Evolutionary conservation across 2,888 invertebrate genomes (phyloP).

Genomic region (Pseudanteris insignis): DNA sequence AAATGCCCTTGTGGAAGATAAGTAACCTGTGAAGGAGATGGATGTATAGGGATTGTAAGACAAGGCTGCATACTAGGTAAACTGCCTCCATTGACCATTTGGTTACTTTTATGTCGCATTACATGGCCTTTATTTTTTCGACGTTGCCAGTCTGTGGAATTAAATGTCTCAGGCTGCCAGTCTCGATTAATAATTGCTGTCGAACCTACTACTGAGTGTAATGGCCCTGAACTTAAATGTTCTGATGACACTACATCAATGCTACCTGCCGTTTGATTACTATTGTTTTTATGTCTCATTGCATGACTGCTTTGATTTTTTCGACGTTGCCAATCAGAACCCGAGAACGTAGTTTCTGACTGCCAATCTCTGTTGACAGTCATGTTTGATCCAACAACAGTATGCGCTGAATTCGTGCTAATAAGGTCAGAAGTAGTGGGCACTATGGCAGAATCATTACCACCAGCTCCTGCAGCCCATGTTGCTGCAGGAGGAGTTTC

Average conservation of each 20-base stretch:
- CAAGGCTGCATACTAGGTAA: slow-evolving; percentile 57
- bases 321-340: slow-evolving; percentile 53
- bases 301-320: slow-evolving; percentile 56
- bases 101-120: slow-evolving; percentile 61
- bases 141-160: slow-evolving; percentile 54
- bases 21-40: slow-evolving; percentile 50
- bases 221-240: slow-evolving; percentile 51
- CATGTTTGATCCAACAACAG: slow-evolving; percentile 65
- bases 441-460: slow-evolving; percentile 18
- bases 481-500: slow-evolving; percentile 71
- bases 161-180: slow-evolving; percentile 48
- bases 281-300: slow-evolving; percentile 58
- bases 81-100: slow-evolving; percentile 60
- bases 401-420: slow-evolving; percentile 54
- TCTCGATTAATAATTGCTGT: slow-evolving; percentile 63
- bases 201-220: slow-evolving; percentile 65
- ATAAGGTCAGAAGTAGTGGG: slow-evolving; percentile 51
- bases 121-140: slow-evolving; percentile 58
- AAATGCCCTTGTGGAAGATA: slow-evolving; percentile 63
- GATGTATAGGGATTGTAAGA: slow-evolving; percentile 59
- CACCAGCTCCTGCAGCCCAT: slow-evolving; percentile 58
- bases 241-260: slow-evolving; percentile 42
- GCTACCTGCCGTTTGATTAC: slow-evolving; percentile 39
- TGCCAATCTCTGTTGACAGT: slow-evolving; percentile 57
- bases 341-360: slow-evolving; percentile 46